A percentile compares a stretch with the other conserved stretches of the same genome.
phyloP scores from a whole-genome alignment of 2,113 vertebrate genomes.

The Phoxinus phoxinus region DNA sequence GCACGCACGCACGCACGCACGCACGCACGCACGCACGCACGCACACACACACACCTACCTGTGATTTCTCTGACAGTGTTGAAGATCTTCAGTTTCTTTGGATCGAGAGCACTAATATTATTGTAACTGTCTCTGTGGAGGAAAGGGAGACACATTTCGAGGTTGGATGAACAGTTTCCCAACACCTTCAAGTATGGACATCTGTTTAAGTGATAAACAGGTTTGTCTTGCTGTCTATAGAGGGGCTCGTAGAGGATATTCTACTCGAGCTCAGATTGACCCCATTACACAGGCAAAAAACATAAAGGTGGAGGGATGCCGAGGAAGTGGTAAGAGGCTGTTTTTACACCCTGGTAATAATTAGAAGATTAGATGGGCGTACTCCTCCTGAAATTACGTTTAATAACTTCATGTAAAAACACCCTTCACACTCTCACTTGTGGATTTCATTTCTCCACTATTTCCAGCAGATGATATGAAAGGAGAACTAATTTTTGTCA shows the following conservation, averaged over 20 bases:
- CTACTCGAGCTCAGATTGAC: no score
- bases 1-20: no score
- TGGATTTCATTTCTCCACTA: background rate
- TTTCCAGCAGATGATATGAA: background rate
- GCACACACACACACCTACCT: constrained; percentile 68
- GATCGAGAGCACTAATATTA: constrained; percentile 79
- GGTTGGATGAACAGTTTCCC: background rate
- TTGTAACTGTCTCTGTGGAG: constrained; percentile 78
- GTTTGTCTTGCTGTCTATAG: no score
- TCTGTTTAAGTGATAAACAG: no score
- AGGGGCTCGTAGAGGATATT: no score
- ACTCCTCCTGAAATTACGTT: no score
- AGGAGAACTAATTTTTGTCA: background rate
- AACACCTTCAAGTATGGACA: background rate
- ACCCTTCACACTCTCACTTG: background rate
- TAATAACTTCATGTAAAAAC: background rate
- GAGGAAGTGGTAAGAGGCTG: no score
- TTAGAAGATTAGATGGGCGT: no score
- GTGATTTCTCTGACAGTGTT: constrained; percentile 90
- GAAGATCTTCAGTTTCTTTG: constrained; percentile 90
- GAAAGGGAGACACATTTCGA: constrained; percentile 6
- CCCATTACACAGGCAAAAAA: no score
- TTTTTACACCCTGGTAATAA: no score
- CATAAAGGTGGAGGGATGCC: no score
- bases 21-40: background rate